Conservation (phyloP, 2,888 invertebrate species). For the Conomelus anceps region DNA sequence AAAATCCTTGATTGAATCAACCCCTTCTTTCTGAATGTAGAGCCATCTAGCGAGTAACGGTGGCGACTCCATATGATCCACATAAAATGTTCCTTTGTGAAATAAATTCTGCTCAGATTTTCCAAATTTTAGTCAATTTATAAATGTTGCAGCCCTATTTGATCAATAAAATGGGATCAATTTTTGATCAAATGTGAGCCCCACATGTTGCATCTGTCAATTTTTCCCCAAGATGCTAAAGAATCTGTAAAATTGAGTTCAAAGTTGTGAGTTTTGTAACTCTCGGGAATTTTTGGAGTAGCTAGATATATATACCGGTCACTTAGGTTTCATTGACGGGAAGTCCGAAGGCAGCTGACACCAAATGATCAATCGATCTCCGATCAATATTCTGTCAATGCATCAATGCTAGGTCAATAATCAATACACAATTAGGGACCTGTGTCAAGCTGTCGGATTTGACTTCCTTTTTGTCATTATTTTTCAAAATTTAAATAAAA, state of each 20-base stretch:
- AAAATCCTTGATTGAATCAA: background rate
- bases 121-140: background rate
- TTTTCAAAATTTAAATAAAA: background rate
- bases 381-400: background rate
- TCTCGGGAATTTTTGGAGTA: background rate
- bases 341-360: background rate
- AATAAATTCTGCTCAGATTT: background rate
- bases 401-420: background rate
- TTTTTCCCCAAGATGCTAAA: background rate
- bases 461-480: background rate
- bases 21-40: background rate
- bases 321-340: background rate
- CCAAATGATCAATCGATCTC: background rate
- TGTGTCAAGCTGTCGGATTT: background rate
- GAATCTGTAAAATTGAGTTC: background rate
- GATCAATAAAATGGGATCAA: background rate
- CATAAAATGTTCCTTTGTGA: background rate
- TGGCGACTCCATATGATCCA: background rate
- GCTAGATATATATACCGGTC: background rate
- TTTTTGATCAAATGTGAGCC: background rate
- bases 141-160: background rate
- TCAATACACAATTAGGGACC: background rate
- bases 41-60: background rate
- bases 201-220: background rate
- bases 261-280: background rate